Evolutionary conservation across 23 tunicate genomes (phyloP), one percentile per base, ranked within the genome.

Genomic region (Trididemnum nubilum): DNA sequence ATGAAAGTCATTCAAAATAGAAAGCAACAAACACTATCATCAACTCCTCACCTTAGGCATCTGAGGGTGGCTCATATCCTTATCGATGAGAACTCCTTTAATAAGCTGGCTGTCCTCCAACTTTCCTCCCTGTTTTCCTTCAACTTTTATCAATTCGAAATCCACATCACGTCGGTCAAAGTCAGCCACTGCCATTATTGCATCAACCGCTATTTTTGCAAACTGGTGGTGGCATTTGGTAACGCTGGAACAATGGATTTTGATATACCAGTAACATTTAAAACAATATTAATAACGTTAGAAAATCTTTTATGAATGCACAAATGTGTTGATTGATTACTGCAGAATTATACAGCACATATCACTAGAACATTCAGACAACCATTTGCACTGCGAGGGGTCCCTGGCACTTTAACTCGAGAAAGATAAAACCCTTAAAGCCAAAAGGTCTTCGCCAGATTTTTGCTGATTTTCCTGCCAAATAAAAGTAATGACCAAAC

Each of bases 31-130:
- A n/a, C n/a, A n/a, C n/a, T n/a, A n/a, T n/a, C n/a, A n/a, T n/a
- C n/a, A 52, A 19, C 23, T 26, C 25, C 44, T 38, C 39, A 87
- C 94, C 65, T 96, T 96, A 1, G 99, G 99, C 99, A 96, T 96
- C 75, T 96, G 99, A 26, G 97, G 92, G 50, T 96, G 99, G 78
- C 99, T 96, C 93, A 96, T 91, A 59, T 96, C 99, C 63, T 96
- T 96, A 82, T 96, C 99, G n/a, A 96, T 85, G 3, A 96, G 82
- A 52, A 96, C 99, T 22, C 99, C 99, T 76, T 87, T 96, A 81
- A 96, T 96, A 35, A 96, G 82, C 33, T 82, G 83, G 70, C 94
- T 87, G 90, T 96, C 99, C 69, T 88, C 97, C 27, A 96, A 77
- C 71, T 85, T 91, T 38, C 99, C 99, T 12, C 99, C 99, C 73